Evolutionary conservation across 1,140 invertebrate genomes (phyloP).

Genomic region (Saxidomus purpurata): DNA sequence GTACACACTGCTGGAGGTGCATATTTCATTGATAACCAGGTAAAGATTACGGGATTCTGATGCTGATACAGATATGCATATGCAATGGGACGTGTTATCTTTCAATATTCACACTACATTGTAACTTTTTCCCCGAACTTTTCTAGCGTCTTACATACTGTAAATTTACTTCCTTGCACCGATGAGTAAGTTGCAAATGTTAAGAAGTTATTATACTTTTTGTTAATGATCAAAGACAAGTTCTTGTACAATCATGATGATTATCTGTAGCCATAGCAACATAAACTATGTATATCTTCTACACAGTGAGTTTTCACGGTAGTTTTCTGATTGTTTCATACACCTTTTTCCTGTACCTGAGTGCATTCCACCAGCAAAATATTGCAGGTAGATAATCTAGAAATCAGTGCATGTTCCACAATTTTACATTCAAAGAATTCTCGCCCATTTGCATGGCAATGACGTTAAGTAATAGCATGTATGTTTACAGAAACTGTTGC

Average conservation of each 20-base stretch:
- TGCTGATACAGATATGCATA: neutral
- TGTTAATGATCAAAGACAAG: constrained; percentile 49
- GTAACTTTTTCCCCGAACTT: neutral
- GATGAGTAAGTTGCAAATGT: constrained; percentile 10
- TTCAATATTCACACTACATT: neutral
- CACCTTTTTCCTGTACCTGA: constrained; percentile 29
- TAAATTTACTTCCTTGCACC: neutral
- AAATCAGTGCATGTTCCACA: neutral
- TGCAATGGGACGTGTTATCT: neutral
- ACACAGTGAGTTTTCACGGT: constrained; percentile 4
- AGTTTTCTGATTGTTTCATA: constrained; percentile 18
- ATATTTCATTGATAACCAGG: neutral
- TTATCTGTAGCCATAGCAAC: constrained; percentile 51
- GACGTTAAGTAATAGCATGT: neutral
- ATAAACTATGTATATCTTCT: constrained; percentile 40
- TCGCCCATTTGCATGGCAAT: neutral
- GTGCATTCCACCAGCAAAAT: neutral
- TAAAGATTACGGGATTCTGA: neutral
- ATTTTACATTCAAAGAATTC: neutral
- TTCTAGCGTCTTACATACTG: neutral
- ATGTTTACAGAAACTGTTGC: neutral
- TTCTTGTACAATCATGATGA: constrained; percentile 51
- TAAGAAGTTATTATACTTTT: constrained; percentile 15
- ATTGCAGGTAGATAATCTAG: neutral
- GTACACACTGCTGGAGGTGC: neutral